These are phyloP conservation scores for Slavum lentiscoides DNA, from an alignment of 2,888 invertebrate genomes.

Conservation along the genomic window DNA sequence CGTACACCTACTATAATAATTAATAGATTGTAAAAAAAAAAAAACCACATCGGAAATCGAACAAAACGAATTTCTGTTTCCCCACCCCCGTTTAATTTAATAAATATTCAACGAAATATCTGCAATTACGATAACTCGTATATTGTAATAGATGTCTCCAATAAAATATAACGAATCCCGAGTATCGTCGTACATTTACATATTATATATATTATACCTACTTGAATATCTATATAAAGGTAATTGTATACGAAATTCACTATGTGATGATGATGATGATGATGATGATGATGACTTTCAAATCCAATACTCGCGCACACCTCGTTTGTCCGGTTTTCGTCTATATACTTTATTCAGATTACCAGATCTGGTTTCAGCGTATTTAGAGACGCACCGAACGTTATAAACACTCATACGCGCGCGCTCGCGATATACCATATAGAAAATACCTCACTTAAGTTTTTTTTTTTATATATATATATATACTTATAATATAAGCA, in stretches of 20 bases:
- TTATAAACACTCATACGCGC: not conserved
- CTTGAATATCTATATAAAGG: not conserved
- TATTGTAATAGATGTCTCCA: too few species aligned
- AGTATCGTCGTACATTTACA: not conserved
- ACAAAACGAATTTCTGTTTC: too few species aligned
- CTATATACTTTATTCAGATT: conserved; percentile 3
- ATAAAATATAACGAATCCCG: not conserved
- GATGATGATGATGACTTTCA: not conserved
- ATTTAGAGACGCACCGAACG: not conserved
- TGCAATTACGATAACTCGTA: too few species aligned
- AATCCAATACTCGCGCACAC: not conserved
- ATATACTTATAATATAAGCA: too few species aligned
- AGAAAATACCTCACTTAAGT: not conserved
- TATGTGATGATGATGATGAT: too few species aligned
- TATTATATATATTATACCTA: too few species aligned
- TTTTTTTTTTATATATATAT: too few species aligned
- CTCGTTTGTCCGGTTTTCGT: conserved; percentile 30
- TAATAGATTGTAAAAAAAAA: too few species aligned
- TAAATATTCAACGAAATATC: too few species aligned
- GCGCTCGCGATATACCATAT: not conserved
- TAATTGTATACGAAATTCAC: not conserved
- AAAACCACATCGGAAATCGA: too few species aligned
- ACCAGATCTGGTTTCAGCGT: not conserved
- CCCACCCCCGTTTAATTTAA: too few species aligned
- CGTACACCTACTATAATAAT: too few species aligned